These are phyloP conservation scores for Fringilla coelebs DNA, from an alignment of 2,797 vertebrate species.

Conservation along the genomic window DNA sequence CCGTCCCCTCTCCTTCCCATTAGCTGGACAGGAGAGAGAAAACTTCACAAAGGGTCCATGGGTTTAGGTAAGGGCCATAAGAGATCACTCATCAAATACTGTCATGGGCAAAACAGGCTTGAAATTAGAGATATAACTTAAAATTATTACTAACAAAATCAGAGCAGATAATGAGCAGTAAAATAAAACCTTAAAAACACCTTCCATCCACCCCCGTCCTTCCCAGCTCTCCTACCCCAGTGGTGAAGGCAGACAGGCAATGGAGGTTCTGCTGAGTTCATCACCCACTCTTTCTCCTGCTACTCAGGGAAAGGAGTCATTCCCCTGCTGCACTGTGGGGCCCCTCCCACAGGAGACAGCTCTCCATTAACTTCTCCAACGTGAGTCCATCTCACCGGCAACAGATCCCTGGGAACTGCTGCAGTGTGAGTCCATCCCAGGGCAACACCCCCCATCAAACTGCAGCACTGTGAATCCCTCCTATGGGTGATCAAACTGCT, in stretches of 20 bases:
- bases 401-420: background rate
- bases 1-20: fast-evolving
- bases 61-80: background rate
- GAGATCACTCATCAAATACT: background rate
- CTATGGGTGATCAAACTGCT: too few species aligned
- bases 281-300: background rate
- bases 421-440: background rate
- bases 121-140: background rate
- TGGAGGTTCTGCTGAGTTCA: background rate
- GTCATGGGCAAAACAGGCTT: background rate
- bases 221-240: background rate
- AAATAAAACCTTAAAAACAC: background rate
- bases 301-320: fast-evolving
- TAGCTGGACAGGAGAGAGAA: background rate
- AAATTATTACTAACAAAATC: background rate
- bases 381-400: background rate
- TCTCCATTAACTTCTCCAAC: background rate
- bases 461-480: background rate
- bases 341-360: background rate
- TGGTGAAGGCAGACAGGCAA: background rate
- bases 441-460: background rate
- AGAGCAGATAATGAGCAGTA: background rate
- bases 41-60: background rate
- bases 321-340: background rate
- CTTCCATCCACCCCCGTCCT: too few species aligned